phyloP scores from a whole-genome alignment of 2,797 vertebrate species.

The Selene dorsalis region DNA sequence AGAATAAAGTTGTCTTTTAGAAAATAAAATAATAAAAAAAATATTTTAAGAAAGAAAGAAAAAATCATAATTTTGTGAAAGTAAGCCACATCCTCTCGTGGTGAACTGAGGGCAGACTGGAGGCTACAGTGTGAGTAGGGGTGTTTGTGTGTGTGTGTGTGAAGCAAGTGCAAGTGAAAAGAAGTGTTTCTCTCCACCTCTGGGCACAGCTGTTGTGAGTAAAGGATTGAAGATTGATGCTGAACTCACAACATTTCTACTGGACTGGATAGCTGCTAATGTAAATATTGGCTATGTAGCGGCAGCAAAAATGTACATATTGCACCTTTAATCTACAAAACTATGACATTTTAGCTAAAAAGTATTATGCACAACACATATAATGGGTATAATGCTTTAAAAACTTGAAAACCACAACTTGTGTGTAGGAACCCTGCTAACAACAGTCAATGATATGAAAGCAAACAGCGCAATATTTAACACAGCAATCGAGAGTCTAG shows the following conservation, averaged over 20 bases:
- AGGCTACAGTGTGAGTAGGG: background rate
- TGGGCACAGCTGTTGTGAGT: no score
- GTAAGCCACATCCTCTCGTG: background rate
- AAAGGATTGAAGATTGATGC: no score
- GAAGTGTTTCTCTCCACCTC: background rate
- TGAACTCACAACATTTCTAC: no score
- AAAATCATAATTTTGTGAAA: no score
- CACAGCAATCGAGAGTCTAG: constrained; percentile 45
- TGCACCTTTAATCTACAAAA: constrained; percentile 5
- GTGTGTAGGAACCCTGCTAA: constrained; percentile 32
- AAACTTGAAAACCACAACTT: background rate
- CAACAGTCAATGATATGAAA: constrained; percentile 37
- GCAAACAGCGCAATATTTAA: constrained; percentile 40
- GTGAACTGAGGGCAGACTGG: background rate
- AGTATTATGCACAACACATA: constrained; percentile 12
- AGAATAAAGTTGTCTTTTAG: no score
- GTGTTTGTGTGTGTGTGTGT: no score
- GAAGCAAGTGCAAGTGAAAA: no score
- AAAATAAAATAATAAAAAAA: no score
- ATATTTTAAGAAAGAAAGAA: no score
- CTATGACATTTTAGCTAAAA: constrained; percentile 8
- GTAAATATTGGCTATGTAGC: background rate
- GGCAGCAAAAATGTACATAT: background rate
- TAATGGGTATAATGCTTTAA: background rate
- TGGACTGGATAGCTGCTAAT: background rate